Evolutionary conservation across 2,113 vertebrate species (phyloP).

Genomic region (Sarotherodon lohbergeri): DNA sequence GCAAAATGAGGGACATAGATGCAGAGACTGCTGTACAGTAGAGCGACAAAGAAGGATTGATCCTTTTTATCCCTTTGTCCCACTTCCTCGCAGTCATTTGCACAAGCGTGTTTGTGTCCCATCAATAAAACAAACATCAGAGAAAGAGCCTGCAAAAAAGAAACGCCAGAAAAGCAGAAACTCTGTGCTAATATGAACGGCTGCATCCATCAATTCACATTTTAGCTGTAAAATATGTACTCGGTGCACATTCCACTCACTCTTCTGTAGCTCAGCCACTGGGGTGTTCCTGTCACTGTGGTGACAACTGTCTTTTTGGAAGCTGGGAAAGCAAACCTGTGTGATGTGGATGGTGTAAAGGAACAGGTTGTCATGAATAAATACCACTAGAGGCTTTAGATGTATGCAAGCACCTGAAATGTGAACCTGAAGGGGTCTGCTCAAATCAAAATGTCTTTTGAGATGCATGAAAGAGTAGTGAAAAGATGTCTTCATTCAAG

Average conservation of each 20-base stretch:
- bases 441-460: conserved; percentile 26
- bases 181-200: neutral
- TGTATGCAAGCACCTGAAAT: conserved; percentile 15
- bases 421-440: conserved; percentile 11
- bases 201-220: conserved; percentile 5
- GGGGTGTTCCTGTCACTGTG: conserved; percentile 1
- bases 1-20: conserved; percentile 10
- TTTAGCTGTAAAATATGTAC: neutral
- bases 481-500: conserved; percentile 9
- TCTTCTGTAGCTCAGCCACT: neutral
- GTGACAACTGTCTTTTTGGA: conserved; percentile 49
- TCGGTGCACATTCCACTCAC: neutral
- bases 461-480: conserved; percentile 2
- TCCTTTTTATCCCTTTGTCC: conserved; percentile 37
- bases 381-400: conserved; percentile 22
- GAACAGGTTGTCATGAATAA: conserved; percentile 41
- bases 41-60: conserved; percentile 24
- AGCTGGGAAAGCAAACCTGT: conserved; percentile 18
- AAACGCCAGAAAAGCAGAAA: neutral
- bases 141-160: neutral
- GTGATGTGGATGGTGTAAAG: conserved; percentile 33
- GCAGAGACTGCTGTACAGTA: neutral
- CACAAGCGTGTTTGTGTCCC: conserved; percentile 17
- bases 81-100: conserved; percentile 11
- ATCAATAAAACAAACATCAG: conserved; percentile 37